These are phyloP conservation scores for Helogale parvula DNA, from an alignment of 2,113 vertebrate species.

Conservation along the genomic window DNA sequence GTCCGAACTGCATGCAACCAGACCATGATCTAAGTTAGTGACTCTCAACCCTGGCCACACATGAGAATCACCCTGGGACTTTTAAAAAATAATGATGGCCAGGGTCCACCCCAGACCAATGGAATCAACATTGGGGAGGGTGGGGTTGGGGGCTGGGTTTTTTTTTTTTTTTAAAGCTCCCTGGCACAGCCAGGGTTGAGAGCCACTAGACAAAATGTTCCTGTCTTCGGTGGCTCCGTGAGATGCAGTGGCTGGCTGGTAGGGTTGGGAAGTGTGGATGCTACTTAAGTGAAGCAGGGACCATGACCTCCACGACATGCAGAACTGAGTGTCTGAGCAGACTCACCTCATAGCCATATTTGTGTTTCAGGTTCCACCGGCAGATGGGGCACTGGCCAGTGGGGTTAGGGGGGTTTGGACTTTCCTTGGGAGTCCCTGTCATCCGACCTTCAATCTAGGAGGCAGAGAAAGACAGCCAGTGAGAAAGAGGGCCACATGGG, in stretches of 20 bases:
- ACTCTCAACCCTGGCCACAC: background rate
- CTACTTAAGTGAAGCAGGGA: background rate
- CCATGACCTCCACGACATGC: fast-evolving
- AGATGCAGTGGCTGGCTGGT: background rate
- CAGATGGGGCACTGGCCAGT: constrained; percentile 96
- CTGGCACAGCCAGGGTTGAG: background rate
- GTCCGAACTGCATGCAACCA: background rate
- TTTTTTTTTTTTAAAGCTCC: background rate
- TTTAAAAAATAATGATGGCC: background rate
- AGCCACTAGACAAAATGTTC: background rate
- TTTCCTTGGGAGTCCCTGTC: constrained; percentile 73
- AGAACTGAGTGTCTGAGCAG: fast-evolving
- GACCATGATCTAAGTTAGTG: background rate
- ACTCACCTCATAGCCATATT: constrained; percentile 94
- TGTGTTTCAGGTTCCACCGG: constrained; percentile 97
- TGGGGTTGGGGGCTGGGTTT: background rate
- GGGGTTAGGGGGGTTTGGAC: constrained; percentile 93
- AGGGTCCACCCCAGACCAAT: background rate
- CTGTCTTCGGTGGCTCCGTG: background rate
- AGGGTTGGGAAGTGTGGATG: background rate
- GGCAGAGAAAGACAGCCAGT: constrained; percentile 52
- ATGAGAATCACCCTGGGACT: background rate
- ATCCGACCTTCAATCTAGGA: constrained; percentile 92
- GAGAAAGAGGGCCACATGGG: background rate
- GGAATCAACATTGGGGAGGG: background rate